Evolutionary conservation across 2,797 vertebrate species (phyloP), one percentile per base, ranked within the genome.

Genomic region (Tadarida brasiliensis): DNA sequence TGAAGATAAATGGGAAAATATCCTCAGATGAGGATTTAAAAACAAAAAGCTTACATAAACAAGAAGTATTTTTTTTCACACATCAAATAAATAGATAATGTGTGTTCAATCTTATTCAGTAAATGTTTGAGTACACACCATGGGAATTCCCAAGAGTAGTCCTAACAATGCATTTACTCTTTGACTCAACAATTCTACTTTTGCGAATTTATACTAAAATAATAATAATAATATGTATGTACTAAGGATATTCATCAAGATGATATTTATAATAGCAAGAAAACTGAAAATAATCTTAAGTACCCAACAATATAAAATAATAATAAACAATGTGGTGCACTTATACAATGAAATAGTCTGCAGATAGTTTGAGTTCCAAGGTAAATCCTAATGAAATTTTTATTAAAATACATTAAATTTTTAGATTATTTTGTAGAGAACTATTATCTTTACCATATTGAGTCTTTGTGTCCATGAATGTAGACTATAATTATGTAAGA

Each of bases 361-460:
- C n/a, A 92, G 59, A 33, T 74, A 59, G 28, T 56, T 68, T 77
- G 78, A 51, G 39, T 92, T 87, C 39, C n/a, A 92, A 78, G 51
- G n/a, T n/a, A 70, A 59, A 78, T 78, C 39, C n/a, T 87, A 22
- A 78, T 59, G n/a, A 10, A 59, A 54, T 81, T 35, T 78, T 92
- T 63, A 54, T 51, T 63, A 71, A 61, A 93, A 70, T 61, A 44
- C 56, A 54, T 63, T 71, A 44, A 22, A 63, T 7, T 63, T 81
- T 93, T 87, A 44, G 51, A 44, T 91, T 39, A 8, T 67, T 93
- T 81, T 93, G 33, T 81, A 56, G n/a, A 51, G 6, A 80, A 80
- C 56, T 80, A 20, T 61, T 19, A 30, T 87, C 67, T 74, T 73
- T 44, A 65, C 22, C 28, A 65, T 33, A 56, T 33, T 82, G 65